These are phyloP conservation scores for Budorcas taxicolor DNA, from an alignment of 2,113 vertebrate species.

Conservation along the genomic window DNA sequence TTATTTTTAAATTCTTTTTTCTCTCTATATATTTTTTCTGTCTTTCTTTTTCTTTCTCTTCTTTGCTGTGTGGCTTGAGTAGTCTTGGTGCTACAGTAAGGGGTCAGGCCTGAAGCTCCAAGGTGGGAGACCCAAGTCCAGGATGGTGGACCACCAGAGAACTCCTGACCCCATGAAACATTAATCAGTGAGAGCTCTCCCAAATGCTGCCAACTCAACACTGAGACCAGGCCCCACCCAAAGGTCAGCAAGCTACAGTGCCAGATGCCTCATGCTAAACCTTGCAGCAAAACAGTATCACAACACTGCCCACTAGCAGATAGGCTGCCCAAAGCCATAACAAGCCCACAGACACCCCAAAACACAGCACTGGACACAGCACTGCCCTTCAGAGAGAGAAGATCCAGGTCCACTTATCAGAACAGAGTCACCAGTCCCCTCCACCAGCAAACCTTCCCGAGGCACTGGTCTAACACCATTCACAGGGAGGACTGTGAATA, in stretches of 20 bases:
- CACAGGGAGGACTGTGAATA: neutral
- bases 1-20: neutral
- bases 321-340: neutral
- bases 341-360: neutral
- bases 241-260: neutral
- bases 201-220: neutral
- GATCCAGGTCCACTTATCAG: neutral
- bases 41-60: neutral
- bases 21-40: neutral
- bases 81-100: neutral
- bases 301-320: neutral
- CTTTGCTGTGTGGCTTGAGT: neutral
- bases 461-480: neutral
- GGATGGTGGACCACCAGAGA: neutral
- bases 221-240: neutral
- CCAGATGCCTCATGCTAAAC: neutral
- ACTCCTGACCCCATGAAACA: neutral
- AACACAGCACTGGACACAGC: neutral
- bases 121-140: neutral
- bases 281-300: neutral
- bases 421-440: neutral
- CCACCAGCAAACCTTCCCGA: neutral
- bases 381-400: neutral
- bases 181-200: neutral
- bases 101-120: neutral